phyloP scores from a whole-genome alignment of 2,797 vertebrate genomes.

The Gallinago nigripennis region DNA sequence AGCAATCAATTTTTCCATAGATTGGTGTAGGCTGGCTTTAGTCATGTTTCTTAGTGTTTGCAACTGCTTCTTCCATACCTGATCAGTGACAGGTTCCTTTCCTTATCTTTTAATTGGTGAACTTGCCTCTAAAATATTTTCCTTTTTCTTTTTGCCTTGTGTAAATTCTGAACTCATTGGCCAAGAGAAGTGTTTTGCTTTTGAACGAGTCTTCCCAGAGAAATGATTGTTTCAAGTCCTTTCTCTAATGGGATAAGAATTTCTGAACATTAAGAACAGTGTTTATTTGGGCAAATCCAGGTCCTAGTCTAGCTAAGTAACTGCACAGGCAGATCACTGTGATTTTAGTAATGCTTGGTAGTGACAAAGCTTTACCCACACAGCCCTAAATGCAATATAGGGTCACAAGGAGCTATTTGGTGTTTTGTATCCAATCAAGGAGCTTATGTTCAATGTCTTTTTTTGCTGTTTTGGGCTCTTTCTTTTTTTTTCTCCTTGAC shows the following conservation, averaged over 20 bases:
- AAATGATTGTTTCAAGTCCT: neutral
- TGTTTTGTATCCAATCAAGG: neutral
- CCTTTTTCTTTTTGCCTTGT: neutral
- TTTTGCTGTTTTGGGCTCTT: neutral
- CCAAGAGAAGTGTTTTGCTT: neutral
- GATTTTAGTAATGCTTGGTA: neutral
- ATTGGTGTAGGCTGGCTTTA: neutral
- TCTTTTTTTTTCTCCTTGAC: neutral
- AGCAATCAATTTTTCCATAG: neutral
- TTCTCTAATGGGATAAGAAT: neutral
- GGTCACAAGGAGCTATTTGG: neutral
- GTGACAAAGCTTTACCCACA: neutral
- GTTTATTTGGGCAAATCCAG: neutral
- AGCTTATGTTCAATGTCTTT: neutral
- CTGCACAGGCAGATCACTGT: neutral
- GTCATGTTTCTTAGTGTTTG: neutral
- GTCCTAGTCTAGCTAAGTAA: neutral
- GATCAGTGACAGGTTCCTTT: neutral
- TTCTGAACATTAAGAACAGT: neutral
- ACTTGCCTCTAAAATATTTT: neutral
- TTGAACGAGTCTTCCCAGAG: neutral
- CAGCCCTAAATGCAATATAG: neutral
- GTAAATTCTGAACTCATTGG: neutral
- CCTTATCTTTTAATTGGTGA: neutral
- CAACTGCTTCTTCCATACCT: neutral